phyloP scores from a whole-genome alignment of 2,888 invertebrate genomes.

The Spisula solida region DNA sequence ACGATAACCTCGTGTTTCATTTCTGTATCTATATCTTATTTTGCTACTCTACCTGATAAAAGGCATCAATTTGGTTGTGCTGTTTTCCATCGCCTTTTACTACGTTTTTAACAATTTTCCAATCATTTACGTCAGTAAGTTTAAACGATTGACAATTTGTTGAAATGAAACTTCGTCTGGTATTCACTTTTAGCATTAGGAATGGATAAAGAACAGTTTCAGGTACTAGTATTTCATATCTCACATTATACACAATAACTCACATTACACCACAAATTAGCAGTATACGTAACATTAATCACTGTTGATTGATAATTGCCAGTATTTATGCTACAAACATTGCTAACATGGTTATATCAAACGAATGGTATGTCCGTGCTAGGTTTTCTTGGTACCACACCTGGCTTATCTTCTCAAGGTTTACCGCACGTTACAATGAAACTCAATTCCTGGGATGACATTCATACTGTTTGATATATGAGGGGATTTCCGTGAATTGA shows the following conservation, averaged over 20 bases:
- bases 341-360: neutral
- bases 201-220: neutral
- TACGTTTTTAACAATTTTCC: no score
- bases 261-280: neutral
- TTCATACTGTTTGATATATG: neutral
- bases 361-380: neutral
- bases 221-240: neutral
- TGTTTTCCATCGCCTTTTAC: no score
- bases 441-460: neutral
- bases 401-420: neutral
- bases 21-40: no score
- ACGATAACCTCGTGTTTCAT: no score
- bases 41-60: no score
- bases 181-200: neutral
- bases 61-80: no score
- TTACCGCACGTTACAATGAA: neutral
- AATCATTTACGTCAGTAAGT: no score
- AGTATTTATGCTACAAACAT: neutral
- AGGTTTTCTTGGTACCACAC: neutral
- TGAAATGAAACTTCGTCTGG: neutral
- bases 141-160: neutral
- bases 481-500: neutral
- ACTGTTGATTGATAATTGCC: slow-evolving; percentile 14
- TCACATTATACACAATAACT: neutral
- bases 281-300: neutral